Conservation (phyloP, 2,113 vertebrate genomes). For the Pipra filicauda region DNA sequence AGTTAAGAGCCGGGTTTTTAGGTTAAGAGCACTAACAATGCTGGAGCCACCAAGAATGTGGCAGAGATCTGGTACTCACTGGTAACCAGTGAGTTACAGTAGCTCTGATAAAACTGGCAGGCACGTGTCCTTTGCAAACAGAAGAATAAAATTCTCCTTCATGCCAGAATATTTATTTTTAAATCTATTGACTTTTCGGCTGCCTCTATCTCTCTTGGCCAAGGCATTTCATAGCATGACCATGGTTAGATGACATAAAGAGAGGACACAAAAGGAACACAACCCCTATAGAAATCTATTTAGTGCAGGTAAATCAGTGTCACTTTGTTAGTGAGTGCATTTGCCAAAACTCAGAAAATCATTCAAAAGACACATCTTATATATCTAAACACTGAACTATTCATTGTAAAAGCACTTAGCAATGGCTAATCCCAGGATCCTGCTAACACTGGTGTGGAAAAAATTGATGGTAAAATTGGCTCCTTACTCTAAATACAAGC, state of each 20-base stretch:
- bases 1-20: background rate
- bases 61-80: background rate
- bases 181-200: background rate
- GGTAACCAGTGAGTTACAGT: background rate
- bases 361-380: background rate
- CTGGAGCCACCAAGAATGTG: background rate
- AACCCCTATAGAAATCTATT: background rate
- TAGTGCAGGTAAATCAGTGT: background rate
- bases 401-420: background rate
- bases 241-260: background rate
- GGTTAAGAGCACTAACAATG: background rate
- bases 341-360: background rate
- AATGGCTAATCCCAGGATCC: background rate
- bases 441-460: background rate
- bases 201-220: background rate
- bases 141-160: background rate
- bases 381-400: background rate
- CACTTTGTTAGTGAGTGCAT: background rate
- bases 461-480: background rate
- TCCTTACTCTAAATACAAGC: background rate
- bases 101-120: background rate
- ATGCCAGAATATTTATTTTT: background rate
- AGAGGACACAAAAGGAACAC: background rate
- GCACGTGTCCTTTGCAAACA: background rate
- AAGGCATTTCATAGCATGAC: background rate